These are phyloP conservation scores for Cryptops parisi DNA, from an alignment of 2,888 invertebrate genomes.

Conservation along the genomic window DNA sequence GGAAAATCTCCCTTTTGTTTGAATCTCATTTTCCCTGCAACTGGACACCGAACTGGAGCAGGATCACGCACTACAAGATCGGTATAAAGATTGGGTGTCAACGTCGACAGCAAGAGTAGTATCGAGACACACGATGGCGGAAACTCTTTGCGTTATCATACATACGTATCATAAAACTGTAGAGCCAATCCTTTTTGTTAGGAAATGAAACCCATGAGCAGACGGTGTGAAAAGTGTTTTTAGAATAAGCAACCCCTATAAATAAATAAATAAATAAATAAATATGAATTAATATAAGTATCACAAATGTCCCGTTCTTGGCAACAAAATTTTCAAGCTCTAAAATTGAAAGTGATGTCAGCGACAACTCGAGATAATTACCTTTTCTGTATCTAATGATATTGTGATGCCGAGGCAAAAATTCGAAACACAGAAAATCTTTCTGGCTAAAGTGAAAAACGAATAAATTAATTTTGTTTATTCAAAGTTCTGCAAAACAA, in stretches of 20 bases:
- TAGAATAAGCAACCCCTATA: constrained; percentile 73
- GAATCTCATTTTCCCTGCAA: constrained; percentile 93
- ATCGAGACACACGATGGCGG: constrained; percentile 16
- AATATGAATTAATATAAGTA: too few relatives aligned
- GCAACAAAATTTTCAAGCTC: too few relatives aligned
- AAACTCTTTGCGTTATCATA: too few relatives aligned
- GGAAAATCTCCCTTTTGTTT: constrained; percentile 76
- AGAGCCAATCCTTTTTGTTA: constrained; percentile 70
- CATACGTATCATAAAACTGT: constrained; percentile 57
- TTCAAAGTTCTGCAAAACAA: background rate
- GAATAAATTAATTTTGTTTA: too few relatives aligned
- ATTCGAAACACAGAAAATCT: constrained; percentile 94
- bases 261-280: constrained; percentile 35
- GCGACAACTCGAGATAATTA: too few relatives aligned
- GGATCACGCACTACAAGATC: constrained; percentile 69
- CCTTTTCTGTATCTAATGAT: constrained; percentile 61
- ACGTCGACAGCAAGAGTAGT: constrained; percentile 24
- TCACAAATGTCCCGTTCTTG: too few relatives aligned
- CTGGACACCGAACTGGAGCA: constrained; percentile 80
- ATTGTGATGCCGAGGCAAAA: constrained; percentile 89
- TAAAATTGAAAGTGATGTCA: too few relatives aligned
- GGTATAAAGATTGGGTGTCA: too few relatives aligned
- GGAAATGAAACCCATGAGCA: constrained; percentile 89
- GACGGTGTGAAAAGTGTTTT: constrained; percentile 77
- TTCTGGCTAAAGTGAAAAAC: constrained; percentile 54